Percentiles rank a stretch among this genome's conserved stretches.
phyloP scores from a whole-genome alignment of 2,797 vertebrate species.

The Furcifer pardalis region DNA sequence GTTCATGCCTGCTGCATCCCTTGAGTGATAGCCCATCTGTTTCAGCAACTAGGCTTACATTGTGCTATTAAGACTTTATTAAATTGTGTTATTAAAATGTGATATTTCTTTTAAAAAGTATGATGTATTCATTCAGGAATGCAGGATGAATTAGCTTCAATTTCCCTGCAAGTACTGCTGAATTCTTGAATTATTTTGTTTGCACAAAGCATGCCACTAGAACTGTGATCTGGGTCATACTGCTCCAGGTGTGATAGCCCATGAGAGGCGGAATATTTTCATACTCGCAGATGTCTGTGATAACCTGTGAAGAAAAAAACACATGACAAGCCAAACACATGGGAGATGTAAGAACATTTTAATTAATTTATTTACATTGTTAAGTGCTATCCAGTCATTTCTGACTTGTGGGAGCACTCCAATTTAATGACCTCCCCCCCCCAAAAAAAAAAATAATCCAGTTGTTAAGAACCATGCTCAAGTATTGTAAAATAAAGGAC shows the following conservation, averaged over 20 bases:
- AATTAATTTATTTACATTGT: no score
- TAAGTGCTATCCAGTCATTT: no score
- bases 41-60: conserved; percentile 11
- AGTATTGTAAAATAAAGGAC: no score
- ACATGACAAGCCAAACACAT: no score
- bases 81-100: conserved; percentile 51
- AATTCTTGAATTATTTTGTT: conserved; percentile 5
- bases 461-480: no score
- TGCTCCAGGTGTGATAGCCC: conserved; percentile 28
- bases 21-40: conserved; percentile 56
- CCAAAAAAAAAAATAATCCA: no score
- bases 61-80: conserved; percentile 47
- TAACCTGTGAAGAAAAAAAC: background rate
- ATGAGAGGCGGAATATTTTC: conserved; percentile 18
- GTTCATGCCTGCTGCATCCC: conserved; percentile 2
- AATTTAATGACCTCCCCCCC: no score
- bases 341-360: background rate
- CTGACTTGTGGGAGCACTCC: no score
- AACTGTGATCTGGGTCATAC: background rate
- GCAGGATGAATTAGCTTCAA: conserved; percentile 16
- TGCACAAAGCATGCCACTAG: conserved; percentile 29
- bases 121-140: background rate
- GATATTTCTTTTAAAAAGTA: background rate
- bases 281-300: conserved; percentile 12
- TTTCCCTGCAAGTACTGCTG: accelerated